Percentiles rank a stretch among this genome's conserved stretches.
Conservation (phyloP, 2,888 invertebrate species). For the Cetonia aurata region DNA sequence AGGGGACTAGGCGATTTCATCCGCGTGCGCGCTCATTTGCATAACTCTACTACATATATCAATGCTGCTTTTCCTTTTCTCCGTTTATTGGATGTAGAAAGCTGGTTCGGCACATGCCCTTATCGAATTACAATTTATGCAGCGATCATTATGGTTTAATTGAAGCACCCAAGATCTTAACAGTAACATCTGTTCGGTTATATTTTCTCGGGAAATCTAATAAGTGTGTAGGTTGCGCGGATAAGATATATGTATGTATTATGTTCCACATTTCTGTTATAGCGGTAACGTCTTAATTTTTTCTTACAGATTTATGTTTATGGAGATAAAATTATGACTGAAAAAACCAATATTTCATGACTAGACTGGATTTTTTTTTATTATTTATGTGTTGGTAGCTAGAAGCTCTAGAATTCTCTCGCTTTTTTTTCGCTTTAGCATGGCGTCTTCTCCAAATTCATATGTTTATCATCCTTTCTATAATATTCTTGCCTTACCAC, state of each 20-base stretch:
- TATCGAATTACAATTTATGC: constrained; percentile 21
- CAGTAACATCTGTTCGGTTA: background rate
- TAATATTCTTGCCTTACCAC: too few species aligned
- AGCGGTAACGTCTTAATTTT: too few species aligned
- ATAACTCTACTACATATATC: constrained; percentile 35
- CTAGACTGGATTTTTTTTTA: too few species aligned
- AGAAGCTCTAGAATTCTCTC: too few species aligned
- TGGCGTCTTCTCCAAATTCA: too few species aligned
- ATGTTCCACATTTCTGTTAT: background rate
- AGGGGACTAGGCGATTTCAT: constrained; percentile 21
- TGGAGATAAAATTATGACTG: too few species aligned
- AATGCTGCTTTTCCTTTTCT: constrained; percentile 17
- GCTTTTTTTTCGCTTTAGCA: too few species aligned
- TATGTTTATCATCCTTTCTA: too few species aligned
- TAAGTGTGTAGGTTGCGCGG: background rate
- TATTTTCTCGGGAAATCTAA: background rate
- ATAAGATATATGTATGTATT: background rate
- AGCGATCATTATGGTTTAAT: background rate
- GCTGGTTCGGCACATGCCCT: constrained; percentile 12
- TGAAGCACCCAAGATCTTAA: background rate
- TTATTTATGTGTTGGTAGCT: too few species aligned
- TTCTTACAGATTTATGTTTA: too few species aligned
- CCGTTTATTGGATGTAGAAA: constrained; percentile 23
- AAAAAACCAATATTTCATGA: too few species aligned
- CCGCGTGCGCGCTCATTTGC: constrained; percentile 24